Base-by-base conservation (phyloP, 2,797 vertebrate genomes). In the Lepilemur septentrionalis region DNA sequence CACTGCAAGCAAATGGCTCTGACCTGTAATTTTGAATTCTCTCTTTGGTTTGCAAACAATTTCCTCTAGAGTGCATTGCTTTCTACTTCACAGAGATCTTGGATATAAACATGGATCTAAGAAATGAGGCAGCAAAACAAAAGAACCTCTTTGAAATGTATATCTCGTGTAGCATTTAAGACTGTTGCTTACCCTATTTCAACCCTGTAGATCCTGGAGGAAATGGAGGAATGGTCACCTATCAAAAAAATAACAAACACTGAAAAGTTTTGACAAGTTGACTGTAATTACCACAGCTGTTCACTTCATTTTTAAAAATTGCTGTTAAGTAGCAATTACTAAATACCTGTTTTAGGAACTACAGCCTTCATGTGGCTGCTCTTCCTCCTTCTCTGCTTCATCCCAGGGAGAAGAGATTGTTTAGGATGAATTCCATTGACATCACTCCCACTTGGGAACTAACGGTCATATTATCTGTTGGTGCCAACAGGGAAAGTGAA, bases 1-100 rank as follows among this genome's bases (percentile, higher is more conserved):
- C 95, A 93, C 82, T 96, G 79, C 38, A 97, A 98, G 97, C 89
- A 85, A 98, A 84, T 98, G 94, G 75, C 96, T 97, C 89, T 97
- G 96, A 97, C 97, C 94, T 35, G 17, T 82, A 88, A 97, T 94
- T 98, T 97, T 96, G 97, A 98, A 98, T 96, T 98, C 91, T 98
- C 73, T 83, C 48, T 93, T 97, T 96, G 96, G 65, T 96, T 96
- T 97, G 93, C 73, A 92, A 81, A 96, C 73, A 89, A 50, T 94
- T 97, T 98, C 73, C 95, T 95, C 96, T 97, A 65, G 90, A 93
- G 96, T 78, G 63, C 41, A 50, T 35, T 97, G 30, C 48, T 91
- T 97, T 93, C 65, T 95, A 95, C 92, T 97, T 97, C 97, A 98
- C 75, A 97, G 7, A 15, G 35, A 94, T 94, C 94, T 98, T 98